These are phyloP conservation scores for Eptesicus fuscus DNA, from an alignment of 2,113 vertebrate genomes.

Conservation along the genomic window DNA sequence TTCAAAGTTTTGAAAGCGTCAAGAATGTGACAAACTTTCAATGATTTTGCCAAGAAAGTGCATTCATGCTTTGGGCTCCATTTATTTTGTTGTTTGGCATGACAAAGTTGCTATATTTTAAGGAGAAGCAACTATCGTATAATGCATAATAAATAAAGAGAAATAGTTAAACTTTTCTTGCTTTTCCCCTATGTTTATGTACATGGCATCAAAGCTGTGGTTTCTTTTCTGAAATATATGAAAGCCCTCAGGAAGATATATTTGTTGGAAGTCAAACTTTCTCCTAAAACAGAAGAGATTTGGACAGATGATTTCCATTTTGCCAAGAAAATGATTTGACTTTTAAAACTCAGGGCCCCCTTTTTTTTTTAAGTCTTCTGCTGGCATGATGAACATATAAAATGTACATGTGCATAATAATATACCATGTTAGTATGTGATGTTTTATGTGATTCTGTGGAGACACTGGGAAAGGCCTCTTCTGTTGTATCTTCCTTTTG, in stretches of 20 bases:
- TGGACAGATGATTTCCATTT: constrained; percentile 36
- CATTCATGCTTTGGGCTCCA: background rate
- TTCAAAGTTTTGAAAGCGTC: constrained; percentile 47
- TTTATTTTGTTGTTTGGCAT: constrained; percentile 19
- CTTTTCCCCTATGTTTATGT: background rate
- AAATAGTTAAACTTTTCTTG: background rate
- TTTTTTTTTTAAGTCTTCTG: background rate
- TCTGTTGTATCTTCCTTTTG: background rate
- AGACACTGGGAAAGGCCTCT: background rate
- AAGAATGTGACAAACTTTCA: constrained; percentile 57
- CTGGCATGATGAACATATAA: background rate
- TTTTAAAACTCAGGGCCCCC: background rate
- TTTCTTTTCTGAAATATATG: constrained; percentile 17
- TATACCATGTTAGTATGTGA: background rate
- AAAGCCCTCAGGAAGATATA: background rate
- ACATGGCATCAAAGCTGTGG: background rate
- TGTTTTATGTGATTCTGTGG: constrained; percentile 34
- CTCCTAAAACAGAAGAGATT: background rate
- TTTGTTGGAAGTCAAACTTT: background rate
- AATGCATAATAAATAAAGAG: background rate
- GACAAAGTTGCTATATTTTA: background rate
- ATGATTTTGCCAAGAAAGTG: constrained; percentile 68
- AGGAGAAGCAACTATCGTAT: background rate
- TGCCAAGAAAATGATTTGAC: constrained; percentile 45
- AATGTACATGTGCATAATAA: background rate